These are phyloP conservation scores for Leuctra nigra DNA, from an alignment of 2,888 invertebrate genomes.

Conservation along the genomic window DNA sequence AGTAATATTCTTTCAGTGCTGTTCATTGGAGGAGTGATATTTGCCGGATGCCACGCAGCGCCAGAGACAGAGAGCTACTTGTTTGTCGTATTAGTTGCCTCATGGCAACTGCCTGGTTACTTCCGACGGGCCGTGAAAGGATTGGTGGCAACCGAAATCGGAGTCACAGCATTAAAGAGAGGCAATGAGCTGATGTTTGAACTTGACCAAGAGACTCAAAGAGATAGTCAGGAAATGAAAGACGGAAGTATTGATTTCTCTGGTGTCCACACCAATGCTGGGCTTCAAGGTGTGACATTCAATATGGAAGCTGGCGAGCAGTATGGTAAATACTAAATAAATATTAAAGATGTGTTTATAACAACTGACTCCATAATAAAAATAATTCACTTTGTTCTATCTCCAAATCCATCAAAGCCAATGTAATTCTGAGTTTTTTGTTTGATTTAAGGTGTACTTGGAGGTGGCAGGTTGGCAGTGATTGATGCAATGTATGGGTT, in stretches of 20 bases:
- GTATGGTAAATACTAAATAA: not conserved
- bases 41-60: not conserved
- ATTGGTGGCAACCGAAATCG: not conserved
- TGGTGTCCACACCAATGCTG: not conserved
- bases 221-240: too few species aligned
- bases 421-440: not conserved
- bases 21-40: conserved; percentile 7
- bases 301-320: not conserved
- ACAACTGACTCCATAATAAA: not conserved
- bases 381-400: not conserved
- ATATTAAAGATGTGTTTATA: not conserved
- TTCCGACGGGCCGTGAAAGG: not conserved
- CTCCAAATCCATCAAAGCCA: not conserved
- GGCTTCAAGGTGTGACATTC: not conserved
- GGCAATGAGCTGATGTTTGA: not conserved
- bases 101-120: conserved; percentile 12
- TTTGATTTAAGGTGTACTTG: not conserved
- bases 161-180: not conserved
- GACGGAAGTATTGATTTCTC: not conserved
- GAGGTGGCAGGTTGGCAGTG: not conserved
- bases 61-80: not conserved
- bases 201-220: not conserved
- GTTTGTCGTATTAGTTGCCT: not conserved
- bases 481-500: not conserved
- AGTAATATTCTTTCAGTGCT: conserved; percentile 5